phyloP scores from a whole-genome alignment of 1,140 invertebrate species.

The Atta colombica region DNA sequence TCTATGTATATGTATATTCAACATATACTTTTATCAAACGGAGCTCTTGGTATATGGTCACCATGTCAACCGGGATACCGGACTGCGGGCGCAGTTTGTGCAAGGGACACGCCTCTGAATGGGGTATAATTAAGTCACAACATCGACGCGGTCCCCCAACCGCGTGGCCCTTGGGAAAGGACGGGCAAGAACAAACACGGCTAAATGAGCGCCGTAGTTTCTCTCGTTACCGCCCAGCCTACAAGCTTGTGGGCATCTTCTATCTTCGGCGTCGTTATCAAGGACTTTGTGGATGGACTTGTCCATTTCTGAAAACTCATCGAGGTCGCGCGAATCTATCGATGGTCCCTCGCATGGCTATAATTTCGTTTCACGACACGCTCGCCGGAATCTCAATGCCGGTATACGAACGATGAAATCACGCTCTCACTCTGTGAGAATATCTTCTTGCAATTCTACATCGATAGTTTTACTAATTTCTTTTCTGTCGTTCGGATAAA shows the following conservation, averaged over 20 bases:
- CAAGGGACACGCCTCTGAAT: slow-evolving; percentile 83
- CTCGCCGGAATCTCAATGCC: slow-evolving; percentile 42
- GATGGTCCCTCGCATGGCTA: not conserved
- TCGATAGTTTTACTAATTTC: not conserved
- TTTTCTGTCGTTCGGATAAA: not conserved
- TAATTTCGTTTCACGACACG: slow-evolving; percentile 36
- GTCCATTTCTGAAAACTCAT: slow-evolving; percentile 44
- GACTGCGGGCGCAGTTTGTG: slow-evolving; percentile 76
- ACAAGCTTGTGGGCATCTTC: slow-evolving; percentile 69
- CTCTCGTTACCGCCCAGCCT: slow-evolving; percentile 75
- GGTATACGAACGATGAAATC: slow-evolving; percentile 45
- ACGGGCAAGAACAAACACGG: slow-evolving; percentile 83
- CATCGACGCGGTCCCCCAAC: slow-evolving; percentile 77
- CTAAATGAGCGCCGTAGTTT: slow-evolving; percentile 82
- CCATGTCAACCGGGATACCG: slow-evolving; percentile 68
- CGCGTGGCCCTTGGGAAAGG: slow-evolving; percentile 75
- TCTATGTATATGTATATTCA: slow-evolving; percentile 5
- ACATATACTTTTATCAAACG: slow-evolving; percentile 18
- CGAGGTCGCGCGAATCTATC: slow-evolving; percentile 24
- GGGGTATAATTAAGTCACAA: slow-evolving; percentile 85
- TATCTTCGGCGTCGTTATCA: slow-evolving; percentile 48
- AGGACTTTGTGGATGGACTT: slow-evolving; percentile 44
- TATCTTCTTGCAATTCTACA: not conserved
- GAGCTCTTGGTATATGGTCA: slow-evolving; percentile 68
- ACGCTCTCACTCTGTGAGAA: not conserved